A percentile compares a stretch with the other conserved stretches of the same genome.
phyloP scores from a whole-genome alignment of 2,113 vertebrate genomes.

The Orthochromis malagaraziensis region DNA sequence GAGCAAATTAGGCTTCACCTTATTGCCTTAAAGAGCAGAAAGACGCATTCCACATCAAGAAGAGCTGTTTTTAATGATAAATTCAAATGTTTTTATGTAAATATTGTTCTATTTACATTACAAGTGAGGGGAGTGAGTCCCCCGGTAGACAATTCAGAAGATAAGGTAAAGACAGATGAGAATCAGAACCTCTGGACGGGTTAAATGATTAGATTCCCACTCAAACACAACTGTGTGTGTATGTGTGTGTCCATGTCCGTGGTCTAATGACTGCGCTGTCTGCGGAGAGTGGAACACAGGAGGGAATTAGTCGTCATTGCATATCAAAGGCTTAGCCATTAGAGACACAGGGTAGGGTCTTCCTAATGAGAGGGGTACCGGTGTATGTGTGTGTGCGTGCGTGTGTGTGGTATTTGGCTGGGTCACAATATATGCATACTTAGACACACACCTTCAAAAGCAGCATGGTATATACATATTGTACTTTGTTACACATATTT shows the following conservation, averaged over 20 bases:
- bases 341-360: constrained; percentile 54
- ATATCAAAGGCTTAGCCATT: constrained; percentile 72
- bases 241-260: constrained; percentile 25
- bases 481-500: not conserved
- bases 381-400: not conserved
- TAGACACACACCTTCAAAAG: constrained; percentile 16
- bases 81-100: constrained; percentile 72
- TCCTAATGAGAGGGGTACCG: constrained; percentile 62
- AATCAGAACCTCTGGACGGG: constrained; percentile 61
- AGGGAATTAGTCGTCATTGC: constrained; percentile 73
- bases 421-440: constrained; percentile 26
- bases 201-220: constrained; percentile 60
- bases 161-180: constrained; percentile 58
- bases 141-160: constrained; percentile 44
- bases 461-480: not conserved
- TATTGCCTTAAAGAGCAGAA: constrained; percentile 53
- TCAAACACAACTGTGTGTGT: constrained; percentile 7
- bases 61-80: constrained; percentile 58
- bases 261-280: constrained; percentile 58
- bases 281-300: constrained; percentile 60
- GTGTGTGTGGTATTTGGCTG: not conserved
- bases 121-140: constrained; percentile 55
- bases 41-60: constrained; percentile 53
- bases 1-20: constrained; percentile 67
- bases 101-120: constrained; percentile 70